Evolutionary conservation across 2,888 invertebrate genomes (phyloP), one percentile per base, ranked within the genome.

Genomic region (Eustalomyia histrio): DNA sequence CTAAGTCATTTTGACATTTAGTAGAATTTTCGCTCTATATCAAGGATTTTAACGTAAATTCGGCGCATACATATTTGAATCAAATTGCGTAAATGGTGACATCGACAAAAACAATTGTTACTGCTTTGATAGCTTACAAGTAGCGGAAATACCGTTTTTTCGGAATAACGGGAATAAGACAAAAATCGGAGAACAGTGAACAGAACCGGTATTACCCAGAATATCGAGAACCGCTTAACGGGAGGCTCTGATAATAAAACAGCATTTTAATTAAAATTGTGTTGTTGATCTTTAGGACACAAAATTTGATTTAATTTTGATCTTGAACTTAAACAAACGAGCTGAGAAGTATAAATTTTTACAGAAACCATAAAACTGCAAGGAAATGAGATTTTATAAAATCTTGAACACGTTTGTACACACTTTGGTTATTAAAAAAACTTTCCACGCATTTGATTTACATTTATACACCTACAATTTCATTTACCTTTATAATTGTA

Each of bases 281-380:
- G 43, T 47, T 47, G 43, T n/a, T 47, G 43, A 47, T 47, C 43
- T 47, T 47, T n/a, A 43, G 1, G n/a, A 47, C n/a, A 47, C n/a
- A n/a, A n/a, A n/a, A n/a, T 47, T 5, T 47, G 43, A 47, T 47
- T 47, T 47, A 47, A n/a, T n/a, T n/a, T 47, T 47, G 43, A 47
- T 5, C 14, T 47, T 47, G n/a, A 47, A 47, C 43, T 47, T 14
- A 12, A n/a, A 12, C 6, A 47, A 47, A n/a, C n/a, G n/a, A 47
- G n/a, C 43, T 47, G 43, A 6, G 43, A 14, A 47, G 43, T 47
- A n/a, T 2, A 47, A 47, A 47, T 47, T n/a, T 47, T 6, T 47
- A 39, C 6, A 47, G 0, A 47, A 14, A 14, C 14, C 3, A 47
- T 2, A n/a, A 39, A 39, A 2, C 10, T 2, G 39, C 12, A 12